phyloP scores from a whole-genome alignment of 2,797 vertebrate genomes.

The Apodemus agrarius region DNA sequence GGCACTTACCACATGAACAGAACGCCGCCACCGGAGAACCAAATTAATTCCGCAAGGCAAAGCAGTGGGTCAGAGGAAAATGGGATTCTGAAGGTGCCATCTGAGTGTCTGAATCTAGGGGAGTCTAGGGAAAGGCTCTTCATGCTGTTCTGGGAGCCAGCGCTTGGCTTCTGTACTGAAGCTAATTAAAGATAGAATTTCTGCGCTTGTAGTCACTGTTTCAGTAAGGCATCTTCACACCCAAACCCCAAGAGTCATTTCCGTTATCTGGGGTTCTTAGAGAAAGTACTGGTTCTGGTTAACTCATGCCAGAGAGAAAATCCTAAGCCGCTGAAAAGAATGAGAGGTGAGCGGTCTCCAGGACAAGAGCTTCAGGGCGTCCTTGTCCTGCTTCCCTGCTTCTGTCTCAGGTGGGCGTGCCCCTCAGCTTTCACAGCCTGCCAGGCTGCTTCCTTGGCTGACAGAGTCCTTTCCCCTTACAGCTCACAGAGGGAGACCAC shows the following conservation, averaged over 20 bases:
- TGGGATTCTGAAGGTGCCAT: background rate
- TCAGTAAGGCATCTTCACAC: background rate
- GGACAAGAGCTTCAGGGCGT: background rate
- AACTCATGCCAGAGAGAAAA: background rate
- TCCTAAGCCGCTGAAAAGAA: background rate
- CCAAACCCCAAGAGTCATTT: background rate
- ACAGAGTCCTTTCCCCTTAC: background rate
- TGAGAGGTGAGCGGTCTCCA: background rate
- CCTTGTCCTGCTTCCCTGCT: background rate
- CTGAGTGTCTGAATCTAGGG: background rate
- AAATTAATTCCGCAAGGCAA: background rate
- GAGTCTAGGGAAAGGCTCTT: background rate
- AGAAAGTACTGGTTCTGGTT: conserved; percentile 18
- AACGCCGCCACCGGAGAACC: background rate
- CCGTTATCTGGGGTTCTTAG: conserved; percentile 1
- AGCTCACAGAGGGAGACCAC: background rate
- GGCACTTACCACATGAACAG: background rate
- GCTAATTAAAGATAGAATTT: background rate
- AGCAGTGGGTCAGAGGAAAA: background rate
- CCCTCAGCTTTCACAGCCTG: background rate
- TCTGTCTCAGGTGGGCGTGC: background rate
- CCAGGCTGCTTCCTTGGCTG: background rate
- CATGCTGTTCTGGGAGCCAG: background rate
- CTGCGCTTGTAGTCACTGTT: background rate
- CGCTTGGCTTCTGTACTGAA: background rate